These are phyloP conservation scores for Delichon dasypus DNA, from an alignment of 2,797 vertebrate species.

Conservation along the genomic window DNA sequence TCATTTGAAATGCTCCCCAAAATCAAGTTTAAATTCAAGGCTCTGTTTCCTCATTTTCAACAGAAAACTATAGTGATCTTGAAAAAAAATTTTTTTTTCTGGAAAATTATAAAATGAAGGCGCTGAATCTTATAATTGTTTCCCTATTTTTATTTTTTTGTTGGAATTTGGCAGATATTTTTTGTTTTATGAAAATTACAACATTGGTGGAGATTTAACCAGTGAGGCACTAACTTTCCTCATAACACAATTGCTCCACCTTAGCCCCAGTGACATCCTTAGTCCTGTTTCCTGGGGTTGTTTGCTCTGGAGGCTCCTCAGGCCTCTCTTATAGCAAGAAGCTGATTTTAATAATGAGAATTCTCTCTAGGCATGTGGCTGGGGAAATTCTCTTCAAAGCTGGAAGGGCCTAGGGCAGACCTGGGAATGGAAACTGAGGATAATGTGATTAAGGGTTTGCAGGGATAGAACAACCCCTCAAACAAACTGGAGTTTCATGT, in stretches of 20 bases:
- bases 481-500: neutral
- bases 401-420: neutral
- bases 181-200: neutral
- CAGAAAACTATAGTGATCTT: neutral
- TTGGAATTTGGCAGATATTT: neutral
- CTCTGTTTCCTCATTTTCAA: neutral
- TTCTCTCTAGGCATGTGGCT: neutral
- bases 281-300: neutral
- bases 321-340: neutral
- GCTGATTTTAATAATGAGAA: constrained; percentile 11
- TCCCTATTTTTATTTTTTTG: neutral
- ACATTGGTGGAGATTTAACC: neutral
- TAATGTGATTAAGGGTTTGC: constrained; percentile 30
- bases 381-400: constrained; percentile 20
- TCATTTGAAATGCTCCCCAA: neutral
- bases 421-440: constrained; percentile 14
- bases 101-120: neutral
- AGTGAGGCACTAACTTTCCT: neutral
- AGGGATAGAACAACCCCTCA: neutral
- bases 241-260: neutral
- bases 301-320: constrained; percentile 5
- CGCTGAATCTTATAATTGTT: fast-evolving
- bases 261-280: neutral
- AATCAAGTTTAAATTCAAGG: neutral
- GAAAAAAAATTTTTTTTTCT: neutral